Percentiles rank a stretch among this genome's conserved stretches.
Evolutionary conservation across 2,113 vertebrate species (phyloP).

Genomic region (Corvus moneduloides): DNA sequence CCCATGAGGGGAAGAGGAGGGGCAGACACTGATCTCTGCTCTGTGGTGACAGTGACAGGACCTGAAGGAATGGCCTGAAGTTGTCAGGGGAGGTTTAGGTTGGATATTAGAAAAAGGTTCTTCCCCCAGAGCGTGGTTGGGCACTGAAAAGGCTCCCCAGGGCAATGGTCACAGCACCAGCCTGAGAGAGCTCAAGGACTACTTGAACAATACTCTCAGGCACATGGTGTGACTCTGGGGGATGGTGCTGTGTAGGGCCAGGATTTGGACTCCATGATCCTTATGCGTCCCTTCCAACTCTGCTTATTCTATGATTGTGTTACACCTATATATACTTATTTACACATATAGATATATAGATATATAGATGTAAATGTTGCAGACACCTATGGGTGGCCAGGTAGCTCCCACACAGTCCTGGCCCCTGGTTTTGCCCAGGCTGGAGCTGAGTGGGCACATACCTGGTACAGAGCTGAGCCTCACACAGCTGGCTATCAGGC

Average conservation of each 20-base stretch:
- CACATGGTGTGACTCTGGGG: neutral
- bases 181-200: neutral
- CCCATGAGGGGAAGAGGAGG: neutral
- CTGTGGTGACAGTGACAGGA: neutral
- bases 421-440: neutral
- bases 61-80: neutral
- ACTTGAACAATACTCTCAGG: neutral
- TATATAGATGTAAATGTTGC: neutral
- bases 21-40: neutral
- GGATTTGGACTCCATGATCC: neutral
- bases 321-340: neutral
- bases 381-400: neutral
- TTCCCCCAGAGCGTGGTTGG: neutral
- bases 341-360: too few species aligned
- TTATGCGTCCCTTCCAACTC: neutral
- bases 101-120: neutral
- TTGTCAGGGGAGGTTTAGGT: neutral
- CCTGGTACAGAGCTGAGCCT: neutral
- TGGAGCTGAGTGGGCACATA: neutral
- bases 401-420: rapidly evolving
- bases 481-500: neutral
- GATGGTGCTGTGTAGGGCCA: neutral
- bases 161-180: neutral
- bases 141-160: neutral
- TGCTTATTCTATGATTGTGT: too few species aligned